phyloP scores from a whole-genome alignment of 2,797 vertebrate genomes.

The Tokudaia muenninki region DNA sequence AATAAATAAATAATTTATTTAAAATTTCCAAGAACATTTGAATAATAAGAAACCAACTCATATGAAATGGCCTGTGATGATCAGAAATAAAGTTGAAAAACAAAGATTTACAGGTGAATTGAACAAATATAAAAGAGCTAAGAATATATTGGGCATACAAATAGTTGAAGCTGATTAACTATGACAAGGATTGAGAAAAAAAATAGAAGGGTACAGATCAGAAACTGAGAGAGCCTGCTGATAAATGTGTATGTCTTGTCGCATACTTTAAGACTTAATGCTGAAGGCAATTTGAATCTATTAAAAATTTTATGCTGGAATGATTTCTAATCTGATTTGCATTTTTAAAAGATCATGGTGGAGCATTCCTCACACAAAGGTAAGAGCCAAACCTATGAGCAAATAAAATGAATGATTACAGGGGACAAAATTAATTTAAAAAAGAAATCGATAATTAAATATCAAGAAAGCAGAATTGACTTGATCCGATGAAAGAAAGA shows the following conservation, averaged over 20 bases:
- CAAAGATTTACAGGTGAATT: neutral
- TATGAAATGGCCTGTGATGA: neutral
- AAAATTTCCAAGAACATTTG: neutral
- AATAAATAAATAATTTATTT: neutral
- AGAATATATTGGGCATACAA: neutral
- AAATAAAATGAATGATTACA: neutral
- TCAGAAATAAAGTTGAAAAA: neutral
- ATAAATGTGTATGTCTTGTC: neutral
- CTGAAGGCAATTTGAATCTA: constrained; percentile 38
- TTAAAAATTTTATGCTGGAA: constrained; percentile 29
- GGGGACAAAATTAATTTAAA: neutral
- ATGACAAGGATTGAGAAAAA: neutral
- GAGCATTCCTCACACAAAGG: neutral
- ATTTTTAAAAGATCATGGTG: constrained; percentile 51
- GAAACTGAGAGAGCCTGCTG: neutral
- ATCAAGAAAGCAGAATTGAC: neutral
- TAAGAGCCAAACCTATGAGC: neutral
- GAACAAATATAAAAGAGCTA: neutral
- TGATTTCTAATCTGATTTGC: neutral
- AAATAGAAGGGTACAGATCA: neutral
- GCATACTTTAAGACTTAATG: constrained; percentile 27
- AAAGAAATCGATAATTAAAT: neutral
- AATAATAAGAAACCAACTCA: neutral
- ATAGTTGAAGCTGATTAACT: neutral
- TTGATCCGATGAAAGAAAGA: neutral